Percentiles rank a stretch among this genome's conserved stretches.
These are phyloP conservation scores for Egretta garzetta DNA, from an alignment of 2,113 vertebrate species.

Conservation along the genomic window DNA sequence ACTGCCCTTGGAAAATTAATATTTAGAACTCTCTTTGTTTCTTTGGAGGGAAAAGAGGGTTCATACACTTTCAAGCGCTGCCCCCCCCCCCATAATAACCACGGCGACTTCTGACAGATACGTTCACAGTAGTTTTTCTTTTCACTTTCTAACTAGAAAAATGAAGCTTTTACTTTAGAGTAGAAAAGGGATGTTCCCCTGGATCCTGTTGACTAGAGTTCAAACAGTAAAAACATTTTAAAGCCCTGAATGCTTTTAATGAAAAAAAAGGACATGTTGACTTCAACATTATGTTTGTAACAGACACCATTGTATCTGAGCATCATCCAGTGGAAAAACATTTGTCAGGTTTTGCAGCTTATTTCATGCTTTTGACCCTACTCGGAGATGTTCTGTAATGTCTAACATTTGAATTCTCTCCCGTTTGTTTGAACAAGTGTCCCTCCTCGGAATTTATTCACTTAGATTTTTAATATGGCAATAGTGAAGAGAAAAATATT, in stretches of 20 bases:
- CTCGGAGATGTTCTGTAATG: not conserved
- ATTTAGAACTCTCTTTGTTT: not conserved
- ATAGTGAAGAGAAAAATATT: not conserved
- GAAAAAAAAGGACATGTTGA: not conserved
- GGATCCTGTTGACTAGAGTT: not conserved
- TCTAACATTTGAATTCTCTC: not conserved
- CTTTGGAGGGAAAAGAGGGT: not conserved
- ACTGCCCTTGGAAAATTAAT: not conserved
- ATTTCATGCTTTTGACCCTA: not conserved
- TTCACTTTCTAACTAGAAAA: not conserved
- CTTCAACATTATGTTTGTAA: not conserved
- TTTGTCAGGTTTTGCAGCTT: not conserved
- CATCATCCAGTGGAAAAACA: not conserved
- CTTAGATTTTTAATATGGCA: not conserved
- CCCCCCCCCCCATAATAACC: not conserved
- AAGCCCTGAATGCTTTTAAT: not conserved
- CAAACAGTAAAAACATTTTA: constrained; percentile 7
- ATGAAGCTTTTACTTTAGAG: not conserved
- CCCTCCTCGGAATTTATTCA: not conserved
- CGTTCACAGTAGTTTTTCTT: not conserved
- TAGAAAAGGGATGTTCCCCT: not conserved
- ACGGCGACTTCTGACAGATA: not conserved
- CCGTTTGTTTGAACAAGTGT: not conserved
- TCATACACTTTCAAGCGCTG: not conserved
- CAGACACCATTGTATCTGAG: not conserved